Conservation (phyloP, 2,888 invertebrate genomes). For the Hemithea aestivaria region DNA sequence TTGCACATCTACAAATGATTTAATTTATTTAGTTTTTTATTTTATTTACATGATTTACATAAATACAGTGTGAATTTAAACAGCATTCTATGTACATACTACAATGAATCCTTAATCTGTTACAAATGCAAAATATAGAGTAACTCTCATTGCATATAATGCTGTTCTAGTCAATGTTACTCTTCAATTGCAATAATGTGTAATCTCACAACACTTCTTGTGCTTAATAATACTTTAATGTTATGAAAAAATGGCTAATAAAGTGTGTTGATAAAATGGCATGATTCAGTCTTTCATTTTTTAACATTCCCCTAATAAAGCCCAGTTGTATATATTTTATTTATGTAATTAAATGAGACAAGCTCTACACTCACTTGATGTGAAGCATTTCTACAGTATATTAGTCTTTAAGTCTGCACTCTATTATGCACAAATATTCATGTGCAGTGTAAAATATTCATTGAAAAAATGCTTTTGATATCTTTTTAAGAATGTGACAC, state of each 20-base stretch:
- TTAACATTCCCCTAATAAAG: conserved; percentile 38
- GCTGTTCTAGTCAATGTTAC: conserved; percentile 66
- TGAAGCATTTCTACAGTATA: no score
- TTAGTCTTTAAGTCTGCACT: no score
- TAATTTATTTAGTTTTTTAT: conserved; percentile 23
- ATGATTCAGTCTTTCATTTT: conserved; percentile 73
- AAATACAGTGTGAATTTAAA: conserved; percentile 40
- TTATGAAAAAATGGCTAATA: conserved; percentile 53
- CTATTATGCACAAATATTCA: no score
- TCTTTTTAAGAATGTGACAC: no score
- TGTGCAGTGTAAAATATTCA: no score
- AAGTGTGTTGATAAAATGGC: conserved; percentile 58
- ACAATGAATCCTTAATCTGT: conserved; percentile 32
- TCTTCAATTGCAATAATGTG: conserved; percentile 39
- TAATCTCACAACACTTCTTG: conserved; percentile 52
- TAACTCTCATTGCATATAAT: conserved; percentile 44
- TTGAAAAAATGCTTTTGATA: no score
- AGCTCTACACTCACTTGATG: no score
- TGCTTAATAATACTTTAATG: conserved; percentile 53
- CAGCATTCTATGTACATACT: conserved; percentile 47
- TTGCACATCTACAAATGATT: conserved; percentile 24
- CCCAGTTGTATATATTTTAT: no score
- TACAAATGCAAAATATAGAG: conserved; percentile 46
- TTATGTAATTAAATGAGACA: no score
- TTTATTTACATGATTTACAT: conserved; percentile 55